Evolutionary conservation across 2,888 invertebrate species (phyloP), one percentile per base, ranked within the genome.

Genomic region (Ditylenchus weischeri): DNA sequence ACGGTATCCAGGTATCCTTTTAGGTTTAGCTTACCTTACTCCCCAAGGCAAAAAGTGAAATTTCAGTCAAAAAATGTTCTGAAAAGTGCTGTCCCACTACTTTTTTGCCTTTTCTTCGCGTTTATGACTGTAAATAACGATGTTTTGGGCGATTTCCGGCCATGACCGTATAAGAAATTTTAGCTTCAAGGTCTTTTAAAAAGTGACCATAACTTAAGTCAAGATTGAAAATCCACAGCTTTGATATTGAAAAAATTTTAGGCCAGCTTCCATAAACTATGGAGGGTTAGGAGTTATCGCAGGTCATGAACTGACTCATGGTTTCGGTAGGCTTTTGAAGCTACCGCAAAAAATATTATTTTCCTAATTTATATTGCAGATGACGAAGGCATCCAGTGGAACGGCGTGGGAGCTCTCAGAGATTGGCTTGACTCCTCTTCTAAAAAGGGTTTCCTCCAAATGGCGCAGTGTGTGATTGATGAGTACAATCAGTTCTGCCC

Each of bases 271-370:
- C 8, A 72, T 80, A 19, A 80, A 80, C 60, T 96, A 90, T 79
- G 96, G 95, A 0, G 94, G 92, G 0, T 93, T 96, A 89, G 96
- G 95, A 21, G 49, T 71, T 18, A 64, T 70, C 7, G 64, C 68
- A 29, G 76, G 76, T n/a, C 76, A 76, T 60, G 76, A 76, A 57
- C 63, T 76, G 19, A 71, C 71, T 11, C 74, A 74, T 60, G 74
- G 66, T 43, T 70, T 70, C n/a, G 95, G 64, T 64, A 18, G 13
- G 38, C 11, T 29, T 29, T 29, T 29, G 29, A 29, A 29, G 29
- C 29, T 29, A 29, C 29, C 5, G 29, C 29, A 29, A 29, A 5
- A 4, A 54, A 23, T 54, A 43, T 6, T 15, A 43, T 43, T 6
- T 43, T 2, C 3, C 15, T 13, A 43, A 43, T 13, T 43, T 43